These are phyloP conservation scores for Beroe forskalii DNA, from an alignment of 37 sponge, comb jelly and placozoan species.

Conservation along the genomic window DNA sequence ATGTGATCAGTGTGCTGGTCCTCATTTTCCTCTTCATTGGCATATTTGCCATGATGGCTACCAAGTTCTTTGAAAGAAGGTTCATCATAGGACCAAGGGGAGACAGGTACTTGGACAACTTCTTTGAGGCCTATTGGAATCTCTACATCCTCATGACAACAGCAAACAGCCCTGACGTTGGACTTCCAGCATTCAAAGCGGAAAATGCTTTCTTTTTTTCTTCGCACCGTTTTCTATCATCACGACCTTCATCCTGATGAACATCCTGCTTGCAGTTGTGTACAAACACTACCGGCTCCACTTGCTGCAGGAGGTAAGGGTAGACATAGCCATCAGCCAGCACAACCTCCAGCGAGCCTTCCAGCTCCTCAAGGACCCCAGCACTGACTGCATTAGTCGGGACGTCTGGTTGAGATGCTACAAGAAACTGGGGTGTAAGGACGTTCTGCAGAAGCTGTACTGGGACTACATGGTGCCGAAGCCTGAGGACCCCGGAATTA, in stretches of 20 bases:
- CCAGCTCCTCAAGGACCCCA: neutral
- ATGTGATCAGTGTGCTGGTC: constrained; percentile 21
- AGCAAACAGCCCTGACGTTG: constrained; percentile 70
- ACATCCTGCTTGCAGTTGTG: constrained; percentile 68
- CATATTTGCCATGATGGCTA: constrained; percentile 46
- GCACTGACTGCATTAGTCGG: neutral
- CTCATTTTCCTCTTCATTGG: constrained; percentile 32
- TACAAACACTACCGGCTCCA: constrained; percentile 67
- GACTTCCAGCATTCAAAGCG: constrained; percentile 64
- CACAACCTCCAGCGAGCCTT: neutral
- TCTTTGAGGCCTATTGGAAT: constrained; percentile 60
- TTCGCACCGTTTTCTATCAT: constrained; percentile 66
- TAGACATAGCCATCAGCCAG: neutral
- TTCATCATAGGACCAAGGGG: neutral
- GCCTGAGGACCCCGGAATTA: neutral
- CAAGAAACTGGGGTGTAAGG: neutral
- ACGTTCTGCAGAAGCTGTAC: neutral
- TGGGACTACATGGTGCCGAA: constrained; percentile 50
- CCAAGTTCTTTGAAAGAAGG: constrained; percentile 44
- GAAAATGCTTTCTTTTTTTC: constrained; percentile 66
- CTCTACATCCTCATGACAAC: constrained; percentile 68
- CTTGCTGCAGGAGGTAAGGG: neutral
- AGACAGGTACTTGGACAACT: constrained; percentile 56
- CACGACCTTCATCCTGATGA: constrained; percentile 67
- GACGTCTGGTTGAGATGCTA: neutral